Conservation (phyloP, 2,888 invertebrate genomes). For the Molorchus minor region DNA sequence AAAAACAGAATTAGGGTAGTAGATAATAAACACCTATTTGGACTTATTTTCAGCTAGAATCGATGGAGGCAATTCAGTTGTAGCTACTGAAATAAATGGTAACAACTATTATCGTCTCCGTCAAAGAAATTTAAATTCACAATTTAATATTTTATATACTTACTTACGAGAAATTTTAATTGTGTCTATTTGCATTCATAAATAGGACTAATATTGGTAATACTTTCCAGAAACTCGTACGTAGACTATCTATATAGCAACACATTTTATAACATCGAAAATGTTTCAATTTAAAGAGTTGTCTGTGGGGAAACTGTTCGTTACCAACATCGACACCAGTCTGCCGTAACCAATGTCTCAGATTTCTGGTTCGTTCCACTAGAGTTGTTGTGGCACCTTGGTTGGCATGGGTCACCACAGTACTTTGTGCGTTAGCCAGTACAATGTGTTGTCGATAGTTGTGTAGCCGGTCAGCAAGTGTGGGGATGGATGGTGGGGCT, state of each 20-base stretch:
- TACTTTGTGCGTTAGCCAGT: slow-evolving; percentile 63
- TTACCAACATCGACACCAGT: slow-evolving; percentile 54
- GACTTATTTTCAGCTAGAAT: too few species aligned
- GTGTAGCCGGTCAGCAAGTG: slow-evolving; percentile 66
- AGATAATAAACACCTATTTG: too few species aligned
- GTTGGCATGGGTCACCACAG: slow-evolving; percentile 61
- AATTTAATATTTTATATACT: too few species aligned
- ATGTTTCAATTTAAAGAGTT: slow-evolving; percentile 47
- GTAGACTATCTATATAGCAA: slow-evolving; percentile 12
- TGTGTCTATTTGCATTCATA: not conserved
- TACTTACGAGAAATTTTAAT: not conserved
- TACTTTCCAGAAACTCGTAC: not conserved
- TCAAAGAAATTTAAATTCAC: too few species aligned
- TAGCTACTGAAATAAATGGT: too few species aligned
- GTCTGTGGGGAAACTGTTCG: slow-evolving; percentile 56
- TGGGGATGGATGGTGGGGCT: slow-evolving; percentile 61
- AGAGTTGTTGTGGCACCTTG: slow-evolving; percentile 70
- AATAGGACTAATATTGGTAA: not conserved
- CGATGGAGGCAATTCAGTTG: too few species aligned
- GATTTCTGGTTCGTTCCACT: slow-evolving; percentile 72
- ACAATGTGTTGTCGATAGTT: slow-evolving; percentile 67
- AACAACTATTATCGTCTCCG: too few species aligned
- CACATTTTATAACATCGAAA: not conserved
- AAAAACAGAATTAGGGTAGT: too few species aligned
- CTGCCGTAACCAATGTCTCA: slow-evolving; percentile 74